Percentiles rank a stretch among this genome's conserved stretches.
These are phyloP conservation scores for Etheostoma cragini DNA, from an alignment of 2,113 vertebrate species.

Conservation along the genomic window DNA sequence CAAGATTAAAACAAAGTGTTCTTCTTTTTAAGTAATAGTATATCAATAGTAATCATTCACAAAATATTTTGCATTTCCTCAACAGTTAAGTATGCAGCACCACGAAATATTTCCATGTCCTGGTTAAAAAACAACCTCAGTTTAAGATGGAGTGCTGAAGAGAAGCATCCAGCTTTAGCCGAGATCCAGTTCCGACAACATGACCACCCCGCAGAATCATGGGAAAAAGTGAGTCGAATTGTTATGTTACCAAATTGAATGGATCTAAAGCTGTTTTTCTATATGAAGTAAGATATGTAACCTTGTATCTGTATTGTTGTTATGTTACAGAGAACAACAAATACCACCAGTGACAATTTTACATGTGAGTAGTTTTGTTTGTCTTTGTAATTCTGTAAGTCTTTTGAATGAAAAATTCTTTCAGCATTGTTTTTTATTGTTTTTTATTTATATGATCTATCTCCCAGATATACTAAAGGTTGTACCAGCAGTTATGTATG, in stretches of 20 bases:
- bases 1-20: not conserved
- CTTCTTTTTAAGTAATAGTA: not conserved
- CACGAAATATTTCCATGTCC: constrained; percentile 47
- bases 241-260: not conserved
- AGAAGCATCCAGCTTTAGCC: constrained; percentile 18
- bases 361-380: constrained; percentile 53
- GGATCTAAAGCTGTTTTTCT: not conserved
- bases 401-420: not conserved
- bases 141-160: constrained; percentile 56
- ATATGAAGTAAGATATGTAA: not conserved
- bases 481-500: not conserved
- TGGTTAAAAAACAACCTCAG: constrained; percentile 62
- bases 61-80: constrained; percentile 16
- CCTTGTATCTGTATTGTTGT: not conserved
- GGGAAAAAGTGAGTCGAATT: constrained; percentile 60
- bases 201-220: constrained; percentile 2
- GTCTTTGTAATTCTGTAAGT: not conserved
- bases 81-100: constrained; percentile 74
- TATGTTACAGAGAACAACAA: constrained; percentile 46
- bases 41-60: not conserved
- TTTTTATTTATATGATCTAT: not conserved
- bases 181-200: constrained; percentile 52
- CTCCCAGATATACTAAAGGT: not conserved
- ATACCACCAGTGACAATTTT: not conserved
- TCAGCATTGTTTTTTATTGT: not conserved